Evolutionary conservation across 2,888 invertebrate genomes (phyloP), one percentile per base, ranked within the genome.

Genomic region (Leucoptera coffeella): DNA sequence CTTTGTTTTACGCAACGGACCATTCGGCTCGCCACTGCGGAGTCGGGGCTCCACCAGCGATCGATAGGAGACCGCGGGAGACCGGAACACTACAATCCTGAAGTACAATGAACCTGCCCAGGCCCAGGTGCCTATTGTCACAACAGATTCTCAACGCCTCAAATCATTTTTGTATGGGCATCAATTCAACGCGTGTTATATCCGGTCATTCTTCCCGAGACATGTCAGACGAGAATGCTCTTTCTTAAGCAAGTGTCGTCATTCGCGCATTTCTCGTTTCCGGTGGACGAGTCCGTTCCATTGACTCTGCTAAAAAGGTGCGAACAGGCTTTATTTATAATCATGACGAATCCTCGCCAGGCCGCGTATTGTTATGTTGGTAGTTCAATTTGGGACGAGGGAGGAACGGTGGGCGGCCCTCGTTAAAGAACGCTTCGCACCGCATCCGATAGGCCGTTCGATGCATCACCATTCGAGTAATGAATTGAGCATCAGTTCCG

Each of bases 1-100:
- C 69, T 69, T 69, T 69, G 69, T 69, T 69, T 69, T 67, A 65
- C 64, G 67, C 67, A 69, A 69, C 61, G 48, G 9, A n/a, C n/a
- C n/a, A n/a, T n/a, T n/a, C n/a, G n/a, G n/a, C n/a, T n/a, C n/a
- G n/a, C n/a, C n/a, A n/a, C n/a, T n/a, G n/a, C n/a, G n/a, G n/a
- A n/a, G n/a, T n/a, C n/a, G n/a, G n/a, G n/a, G n/a, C n/a, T n/a
- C n/a, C n/a, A n/a, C n/a, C n/a, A n/a, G n/a, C n/a, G n/a, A n/a
- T n/a, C n/a, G n/a, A n/a, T n/a, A n/a, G n/a, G n/a, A 48, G 60
- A 62, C 67, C 64, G 62, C 13, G 23, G 12, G 22, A 12, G 40
- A 33, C 38, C 36, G 38, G 40, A 34, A 32, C 33, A 31, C 32
- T 26, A 31, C 37, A 34, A 38, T 42, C 37, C 36, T 37, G 34